Conservation (phyloP, 2,797 vertebrate genomes). For the Enteromius paludinosus region DNA sequence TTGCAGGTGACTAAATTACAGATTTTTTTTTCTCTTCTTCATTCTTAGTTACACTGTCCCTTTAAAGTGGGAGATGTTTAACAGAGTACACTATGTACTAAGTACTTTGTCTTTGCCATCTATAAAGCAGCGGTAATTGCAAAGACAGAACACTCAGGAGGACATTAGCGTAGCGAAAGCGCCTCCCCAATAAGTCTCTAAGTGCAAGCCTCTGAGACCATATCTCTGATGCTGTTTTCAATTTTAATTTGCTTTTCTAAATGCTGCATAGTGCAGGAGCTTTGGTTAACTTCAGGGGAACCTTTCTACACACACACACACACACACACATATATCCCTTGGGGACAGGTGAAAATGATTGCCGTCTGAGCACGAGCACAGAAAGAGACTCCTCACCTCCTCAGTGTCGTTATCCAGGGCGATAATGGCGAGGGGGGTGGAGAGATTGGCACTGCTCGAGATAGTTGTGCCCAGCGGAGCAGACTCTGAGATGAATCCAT, state of each 20-base stretch:
- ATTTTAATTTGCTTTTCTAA: constrained; percentile 31
- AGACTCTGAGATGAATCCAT: constrained; percentile 92
- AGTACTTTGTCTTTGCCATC: not conserved
- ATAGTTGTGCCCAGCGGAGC: constrained; percentile 91
- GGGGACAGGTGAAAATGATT: constrained; percentile 9
- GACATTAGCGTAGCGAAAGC: constrained; percentile 13
- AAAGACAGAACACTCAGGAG: constrained; percentile 21
- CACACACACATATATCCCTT: not conserved
- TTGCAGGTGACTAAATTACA: not conserved
- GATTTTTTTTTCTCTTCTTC: too few species aligned
- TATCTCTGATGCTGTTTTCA: constrained; percentile 3
- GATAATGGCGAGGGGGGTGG: constrained; percentile 82
- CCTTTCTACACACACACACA: not conserved
- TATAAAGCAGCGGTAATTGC: constrained; percentile 23
- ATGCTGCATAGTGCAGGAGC: constrained; percentile 4
- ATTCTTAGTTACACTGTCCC: not conserved
- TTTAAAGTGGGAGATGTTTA: not conserved
- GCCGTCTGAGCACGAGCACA: not conserved
- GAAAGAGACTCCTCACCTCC: constrained; percentile 79
- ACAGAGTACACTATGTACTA: not conserved
- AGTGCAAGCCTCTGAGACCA: constrained; percentile 1
- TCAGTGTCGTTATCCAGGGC: constrained; percentile 96
- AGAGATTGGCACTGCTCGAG: constrained; percentile 80
- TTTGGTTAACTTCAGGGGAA: constrained; percentile 28
- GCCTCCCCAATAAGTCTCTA: constrained; percentile 6